Evolutionary conservation across 2,113 vertebrate species (phyloP).

Genomic region (Pao palembangensis): DNA sequence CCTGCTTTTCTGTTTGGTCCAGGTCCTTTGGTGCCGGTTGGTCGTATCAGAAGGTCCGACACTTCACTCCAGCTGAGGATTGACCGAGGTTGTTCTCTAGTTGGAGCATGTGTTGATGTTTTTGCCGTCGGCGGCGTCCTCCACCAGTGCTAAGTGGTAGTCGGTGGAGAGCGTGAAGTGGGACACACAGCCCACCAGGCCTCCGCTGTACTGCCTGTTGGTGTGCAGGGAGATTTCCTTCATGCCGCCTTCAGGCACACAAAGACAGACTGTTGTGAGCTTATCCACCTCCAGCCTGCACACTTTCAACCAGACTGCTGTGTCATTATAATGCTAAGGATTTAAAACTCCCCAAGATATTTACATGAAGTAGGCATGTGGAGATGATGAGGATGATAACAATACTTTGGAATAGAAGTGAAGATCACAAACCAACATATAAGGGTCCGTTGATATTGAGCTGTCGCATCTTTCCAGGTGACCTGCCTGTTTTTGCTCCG

Average conservation of each 20-base stretch:
- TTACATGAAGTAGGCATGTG: too few relatives aligned
- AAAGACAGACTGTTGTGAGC: not conserved
- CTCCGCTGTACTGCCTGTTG: slow-evolving; percentile 85
- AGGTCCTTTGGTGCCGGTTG: slow-evolving; percentile 11
- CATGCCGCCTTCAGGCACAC: slow-evolving; percentile 84
- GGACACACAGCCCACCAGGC: slow-evolving; percentile 92
- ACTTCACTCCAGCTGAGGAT: slow-evolving; percentile 64
- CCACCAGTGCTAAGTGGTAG: slow-evolving; percentile 90
- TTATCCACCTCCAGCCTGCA: too few relatives aligned
- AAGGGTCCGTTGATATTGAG: slow-evolving; percentile 90
- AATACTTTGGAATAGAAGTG: not conserved
- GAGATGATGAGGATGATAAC: too few relatives aligned
- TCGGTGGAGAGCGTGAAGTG: slow-evolving; percentile 94
- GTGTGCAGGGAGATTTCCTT: slow-evolving; percentile 92
- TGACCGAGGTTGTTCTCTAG: slow-evolving; percentile 50
- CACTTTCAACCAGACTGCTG: too few relatives aligned
- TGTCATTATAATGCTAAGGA: too few relatives aligned
- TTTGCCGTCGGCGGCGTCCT: slow-evolving; percentile 88
- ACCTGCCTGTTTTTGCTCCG: slow-evolving; percentile 86
- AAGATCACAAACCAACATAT: slow-evolving; percentile 84
- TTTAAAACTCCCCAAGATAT: too few relatives aligned
- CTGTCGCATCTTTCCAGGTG: slow-evolving; percentile 92
- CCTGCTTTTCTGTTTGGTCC: not conserved
- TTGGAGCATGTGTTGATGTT: slow-evolving; percentile 93
- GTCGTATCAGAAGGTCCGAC: slow-evolving; percentile 10